These are phyloP conservation scores for Apodemus sylvaticus DNA, from an alignment of 2,113 vertebrate species.

Conservation along the genomic window DNA sequence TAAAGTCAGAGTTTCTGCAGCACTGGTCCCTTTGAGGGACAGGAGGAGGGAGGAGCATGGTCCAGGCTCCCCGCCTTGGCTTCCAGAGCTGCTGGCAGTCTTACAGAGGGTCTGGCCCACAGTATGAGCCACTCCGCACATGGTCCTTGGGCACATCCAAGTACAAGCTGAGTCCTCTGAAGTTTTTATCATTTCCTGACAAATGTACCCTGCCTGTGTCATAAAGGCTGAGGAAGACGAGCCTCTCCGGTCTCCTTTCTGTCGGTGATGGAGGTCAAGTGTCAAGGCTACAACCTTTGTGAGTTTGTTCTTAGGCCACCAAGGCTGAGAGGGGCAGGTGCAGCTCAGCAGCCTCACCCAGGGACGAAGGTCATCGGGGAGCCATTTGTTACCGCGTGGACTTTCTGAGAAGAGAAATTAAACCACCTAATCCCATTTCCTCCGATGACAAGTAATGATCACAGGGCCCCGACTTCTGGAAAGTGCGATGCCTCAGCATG, in stretches of 20 bases:
- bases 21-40: not conserved
- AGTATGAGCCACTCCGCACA: fast-evolving
- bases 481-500: slow-evolving; percentile 58
- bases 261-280: not conserved
- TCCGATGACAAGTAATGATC: slow-evolving; percentile 71
- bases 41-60: not conserved
- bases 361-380: slow-evolving; percentile 48
- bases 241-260: not conserved
- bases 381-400: not conserved
- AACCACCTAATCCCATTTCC: slow-evolving; percentile 68
- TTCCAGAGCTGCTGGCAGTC: not conserved
- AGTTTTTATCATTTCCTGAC: not conserved
- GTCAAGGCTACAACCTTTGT: not conserved
- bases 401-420: slow-evolving; percentile 79
- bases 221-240: not conserved
- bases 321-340: not conserved
- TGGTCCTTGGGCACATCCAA: fast-evolving
- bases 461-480: slow-evolving; percentile 70
- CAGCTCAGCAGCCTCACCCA: not conserved
- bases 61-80: not conserved
- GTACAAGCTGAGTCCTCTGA: not conserved
- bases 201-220: not conserved
- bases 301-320: not conserved
- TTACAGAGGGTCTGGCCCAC: not conserved
- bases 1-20: not conserved